A percentile compares a stretch with the other conserved stretches of the same genome.
Conservation (phyloP, 2,888 invertebrate species). For the Apodemia hepburni region DNA sequence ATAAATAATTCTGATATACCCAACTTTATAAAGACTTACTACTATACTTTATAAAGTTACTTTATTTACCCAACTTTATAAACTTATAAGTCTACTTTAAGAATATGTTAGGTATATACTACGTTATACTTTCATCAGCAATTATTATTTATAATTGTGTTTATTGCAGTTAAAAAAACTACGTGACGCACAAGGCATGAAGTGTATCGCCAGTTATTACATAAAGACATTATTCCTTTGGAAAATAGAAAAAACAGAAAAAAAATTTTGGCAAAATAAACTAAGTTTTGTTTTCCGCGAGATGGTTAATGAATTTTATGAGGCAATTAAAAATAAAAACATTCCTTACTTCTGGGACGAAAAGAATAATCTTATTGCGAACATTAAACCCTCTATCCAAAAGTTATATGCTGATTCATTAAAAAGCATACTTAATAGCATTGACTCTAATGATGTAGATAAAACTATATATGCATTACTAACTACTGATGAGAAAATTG, state of each 20-base stretch:
- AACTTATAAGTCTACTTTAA: too few relatives aligned
- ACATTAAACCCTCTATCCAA: conserved; percentile 47
- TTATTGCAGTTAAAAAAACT: conserved; percentile 69
- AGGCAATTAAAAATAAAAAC: conserved; percentile 44
- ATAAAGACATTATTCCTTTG: conserved; percentile 78
- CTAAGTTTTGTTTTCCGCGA: conserved; percentile 47
- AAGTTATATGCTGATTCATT: conserved; percentile 52
- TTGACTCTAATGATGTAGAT: conserved; percentile 52
- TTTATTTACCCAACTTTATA: too few relatives aligned
- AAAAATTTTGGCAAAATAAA: conserved; percentile 56
- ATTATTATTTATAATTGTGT: not conserved
- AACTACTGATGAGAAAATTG: conserved; percentile 44
- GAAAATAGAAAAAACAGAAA: conserved; percentile 51
- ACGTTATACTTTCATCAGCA: too few relatives aligned
- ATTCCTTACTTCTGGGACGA: conserved; percentile 64
- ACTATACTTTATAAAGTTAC: too few relatives aligned
- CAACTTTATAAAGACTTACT: too few relatives aligned
- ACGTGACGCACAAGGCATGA: conserved; percentile 62
- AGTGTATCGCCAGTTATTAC: conserved; percentile 76
- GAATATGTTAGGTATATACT: too few relatives aligned
- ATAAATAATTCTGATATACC: too few relatives aligned
- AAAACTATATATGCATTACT: conserved; percentile 45
- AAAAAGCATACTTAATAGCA: conserved; percentile 52
- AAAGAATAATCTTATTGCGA: conserved; percentile 53
- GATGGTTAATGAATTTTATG: conserved; percentile 55